Conservation (phyloP, 2,797 vertebrate species). For the Poecile montanus region DNA sequence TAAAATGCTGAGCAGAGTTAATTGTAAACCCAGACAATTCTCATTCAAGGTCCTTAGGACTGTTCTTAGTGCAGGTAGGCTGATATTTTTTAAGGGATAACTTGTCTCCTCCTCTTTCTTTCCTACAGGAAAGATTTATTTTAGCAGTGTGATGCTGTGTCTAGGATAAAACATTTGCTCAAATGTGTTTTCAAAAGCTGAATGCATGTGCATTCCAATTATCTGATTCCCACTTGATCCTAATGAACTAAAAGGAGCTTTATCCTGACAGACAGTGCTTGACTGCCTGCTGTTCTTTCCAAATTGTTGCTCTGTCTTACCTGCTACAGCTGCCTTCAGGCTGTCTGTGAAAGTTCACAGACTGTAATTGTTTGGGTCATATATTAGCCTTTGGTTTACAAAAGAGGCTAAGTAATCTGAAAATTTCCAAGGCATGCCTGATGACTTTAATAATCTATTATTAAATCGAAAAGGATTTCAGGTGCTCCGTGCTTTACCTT, state of each 20-base stretch:
- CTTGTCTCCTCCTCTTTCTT: not conserved
- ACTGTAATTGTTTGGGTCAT: slow-evolving; percentile 5
- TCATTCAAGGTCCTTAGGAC: not conserved
- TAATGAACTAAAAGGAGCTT: slow-evolving; percentile 21
- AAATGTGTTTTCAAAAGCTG: slow-evolving; percentile 2
- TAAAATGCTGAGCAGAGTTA: not conserved
- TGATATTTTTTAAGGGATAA: not conserved
- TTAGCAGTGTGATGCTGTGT: not conserved
- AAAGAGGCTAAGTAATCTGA: not conserved
- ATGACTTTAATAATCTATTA: not conserved
- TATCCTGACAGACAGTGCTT: not conserved
- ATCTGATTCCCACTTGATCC: not conserved
- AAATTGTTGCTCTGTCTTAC: not conserved
- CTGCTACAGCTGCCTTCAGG: not conserved
- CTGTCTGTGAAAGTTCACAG: slow-evolving; percentile 4
- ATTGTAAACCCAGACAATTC: not conserved
- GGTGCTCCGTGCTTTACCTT: not conserved
- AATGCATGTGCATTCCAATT: not conserved
- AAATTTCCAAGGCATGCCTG: not conserved
- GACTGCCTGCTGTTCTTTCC: slow-evolving; percentile 9
- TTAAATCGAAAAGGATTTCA: not conserved
- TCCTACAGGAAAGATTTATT: not conserved
- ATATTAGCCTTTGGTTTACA: not conserved
- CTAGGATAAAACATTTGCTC: not conserved
- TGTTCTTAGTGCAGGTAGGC: not conserved